Base-by-base conservation (phyloP, 2,888 invertebrate genomes). In the Polymixis lichenea region DNA sequence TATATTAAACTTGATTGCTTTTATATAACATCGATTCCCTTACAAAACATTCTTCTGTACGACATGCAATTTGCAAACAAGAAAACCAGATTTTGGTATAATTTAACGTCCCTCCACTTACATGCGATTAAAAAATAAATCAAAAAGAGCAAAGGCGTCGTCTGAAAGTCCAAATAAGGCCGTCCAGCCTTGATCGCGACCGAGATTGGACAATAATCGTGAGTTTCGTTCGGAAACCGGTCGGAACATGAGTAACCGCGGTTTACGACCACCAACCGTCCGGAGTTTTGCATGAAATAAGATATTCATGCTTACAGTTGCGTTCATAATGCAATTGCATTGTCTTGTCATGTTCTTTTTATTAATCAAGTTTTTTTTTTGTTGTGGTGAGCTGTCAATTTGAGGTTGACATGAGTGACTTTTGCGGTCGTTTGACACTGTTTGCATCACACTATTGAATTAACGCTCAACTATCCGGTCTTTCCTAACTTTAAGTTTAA, bases 271-370 rank as follows among this genome's bases (percentile, higher is more conserved):
- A 87, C 91, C 87, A 85, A 85, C 79, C 86, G 91, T 87, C 88
- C 88, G 88, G 88, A 93, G 94, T 95, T 95, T 95, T 93, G 92
- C 94, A 91, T 90, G 95, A 86, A 95, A 95, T 89, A 87, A 88
- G 91, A 95, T 93, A 93, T 91, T 88, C 88, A 82, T 84, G 90
- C 78, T 87, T 88, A 86, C 83, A 88, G 87, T 85, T 84, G 86
- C 85, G 90, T 89, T 80, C 80, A 86, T 91, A 91, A 91, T 90
- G 87, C 89, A 90, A 91, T 90, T 89, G 87, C 89, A 83, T 87
- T 89, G 75, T 87, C 74, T 80, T 86, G 87, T 87, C 86, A 73
- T 82, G 68, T 75, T 84, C 71, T 82, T 78, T 71, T 82, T 68
- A 32, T 25, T 4, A 46, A 46, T 49, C 66, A 60, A 68, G 8